Percentiles rank a stretch among this genome's conserved stretches.
Conservation (phyloP, 2,888 invertebrate species). For the Drosophila mercatorum region DNA sequence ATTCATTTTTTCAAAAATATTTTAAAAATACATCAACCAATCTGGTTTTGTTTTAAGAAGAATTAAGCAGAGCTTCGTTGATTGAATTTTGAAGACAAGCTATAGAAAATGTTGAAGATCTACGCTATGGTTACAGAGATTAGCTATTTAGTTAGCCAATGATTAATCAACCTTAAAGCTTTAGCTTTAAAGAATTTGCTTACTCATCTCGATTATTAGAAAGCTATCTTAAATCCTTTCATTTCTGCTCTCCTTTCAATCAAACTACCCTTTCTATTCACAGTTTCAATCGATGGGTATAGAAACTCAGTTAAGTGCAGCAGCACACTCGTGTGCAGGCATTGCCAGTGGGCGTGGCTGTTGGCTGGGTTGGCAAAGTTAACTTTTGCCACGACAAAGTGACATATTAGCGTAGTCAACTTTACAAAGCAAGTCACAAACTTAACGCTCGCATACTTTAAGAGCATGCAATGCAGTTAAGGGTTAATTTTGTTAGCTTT, state of each 20-base stretch:
- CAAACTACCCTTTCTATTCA: background rate
- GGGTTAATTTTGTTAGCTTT: conserved; percentile 71
- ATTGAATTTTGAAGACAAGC: too few relatives aligned
- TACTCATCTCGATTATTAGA: too few relatives aligned
- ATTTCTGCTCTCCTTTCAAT: background rate
- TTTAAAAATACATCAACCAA: too few relatives aligned
- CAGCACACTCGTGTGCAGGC: conserved; percentile 64
- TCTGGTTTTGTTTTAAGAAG: too few relatives aligned
- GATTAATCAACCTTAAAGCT: background rate
- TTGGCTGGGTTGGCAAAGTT: conserved; percentile 66
- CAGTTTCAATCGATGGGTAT: conserved; percentile 25
- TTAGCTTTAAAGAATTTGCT: background rate
- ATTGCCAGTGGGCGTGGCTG: conserved; percentile 56
- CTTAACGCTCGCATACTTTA: conserved; percentile 56
- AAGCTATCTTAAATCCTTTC: too few relatives aligned
- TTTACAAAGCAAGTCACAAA: conserved; percentile 62
- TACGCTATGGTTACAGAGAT: too few relatives aligned
- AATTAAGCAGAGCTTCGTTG: too few relatives aligned
- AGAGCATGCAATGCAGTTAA: conserved; percentile 59
- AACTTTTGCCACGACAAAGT: conserved; percentile 78
- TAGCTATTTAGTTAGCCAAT: too few relatives aligned
- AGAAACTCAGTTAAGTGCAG: conserved; percentile 67
- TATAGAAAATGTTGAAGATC: too few relatives aligned
- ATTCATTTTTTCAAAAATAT: too few relatives aligned
- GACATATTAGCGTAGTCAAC: conserved; percentile 78